phyloP scores from a whole-genome alignment of 2,113 vertebrate species.

The Falco punctatus region DNA sequence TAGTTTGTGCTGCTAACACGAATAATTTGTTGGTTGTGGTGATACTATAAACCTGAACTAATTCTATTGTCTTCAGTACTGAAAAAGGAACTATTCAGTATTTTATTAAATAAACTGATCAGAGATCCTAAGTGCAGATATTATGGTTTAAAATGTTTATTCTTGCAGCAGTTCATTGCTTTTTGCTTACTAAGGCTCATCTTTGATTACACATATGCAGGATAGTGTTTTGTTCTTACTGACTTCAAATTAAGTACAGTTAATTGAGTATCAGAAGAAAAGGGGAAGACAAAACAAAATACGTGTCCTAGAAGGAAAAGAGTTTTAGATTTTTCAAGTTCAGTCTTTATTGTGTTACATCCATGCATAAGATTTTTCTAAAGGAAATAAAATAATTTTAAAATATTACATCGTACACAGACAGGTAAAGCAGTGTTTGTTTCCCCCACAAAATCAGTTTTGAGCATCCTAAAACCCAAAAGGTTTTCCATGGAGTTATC shows the following conservation, averaged over 20 bases:
- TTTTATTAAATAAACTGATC: background rate
- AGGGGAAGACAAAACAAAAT: background rate
- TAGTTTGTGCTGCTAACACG: no score
- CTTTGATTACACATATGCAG: background rate
- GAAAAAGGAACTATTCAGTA: background rate
- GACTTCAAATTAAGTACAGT: background rate
- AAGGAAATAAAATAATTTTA: background rate
- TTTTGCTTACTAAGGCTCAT: background rate
- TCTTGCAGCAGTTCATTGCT: background rate
- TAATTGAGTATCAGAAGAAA: background rate
- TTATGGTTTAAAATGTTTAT: background rate
- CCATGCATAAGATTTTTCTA: background rate
- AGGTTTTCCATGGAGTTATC: background rate
- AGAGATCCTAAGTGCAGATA: background rate
- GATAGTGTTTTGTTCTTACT: background rate
- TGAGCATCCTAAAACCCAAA: background rate
- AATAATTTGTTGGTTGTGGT: background rate
- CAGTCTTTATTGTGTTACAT: background rate
- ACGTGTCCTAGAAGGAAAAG: background rate
- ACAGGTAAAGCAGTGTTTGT: background rate
- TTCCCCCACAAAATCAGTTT: background rate
- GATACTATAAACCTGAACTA: background rate
- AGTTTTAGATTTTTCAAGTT: background rate
- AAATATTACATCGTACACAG: background rate
- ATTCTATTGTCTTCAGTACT: background rate